phyloP scores from a whole-genome alignment of 2,113 vertebrate genomes.

The Bujurquina vittata region DNA sequence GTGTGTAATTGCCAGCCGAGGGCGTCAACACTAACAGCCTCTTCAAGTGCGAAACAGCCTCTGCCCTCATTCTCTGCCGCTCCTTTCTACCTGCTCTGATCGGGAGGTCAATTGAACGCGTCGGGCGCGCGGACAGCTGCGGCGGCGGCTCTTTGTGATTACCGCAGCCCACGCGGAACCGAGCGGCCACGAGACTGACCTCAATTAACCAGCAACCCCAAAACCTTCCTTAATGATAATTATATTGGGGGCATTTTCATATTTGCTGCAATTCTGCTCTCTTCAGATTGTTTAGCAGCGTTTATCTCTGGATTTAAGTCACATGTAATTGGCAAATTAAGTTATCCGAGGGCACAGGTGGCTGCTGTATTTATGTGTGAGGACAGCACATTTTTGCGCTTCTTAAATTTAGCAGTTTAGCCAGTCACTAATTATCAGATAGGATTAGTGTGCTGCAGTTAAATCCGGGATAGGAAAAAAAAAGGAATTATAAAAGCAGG shows the following conservation, averaged over 20 bases:
- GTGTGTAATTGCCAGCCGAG: conserved; percentile 96
- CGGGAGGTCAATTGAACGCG: conserved; percentile 57
- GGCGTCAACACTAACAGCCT: conserved; percentile 90
- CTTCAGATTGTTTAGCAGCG: conserved; percentile 71
- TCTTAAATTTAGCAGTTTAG: conserved; percentile 9
- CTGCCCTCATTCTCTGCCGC: conserved; percentile 1
- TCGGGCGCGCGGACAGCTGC: conserved; percentile 87
- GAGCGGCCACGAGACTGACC: conserved; percentile 78
- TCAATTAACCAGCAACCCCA: conserved; percentile 82
- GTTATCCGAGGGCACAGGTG: conserved; percentile 70
- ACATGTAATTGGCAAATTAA: conserved; percentile 83
- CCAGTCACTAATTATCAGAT: neutral
- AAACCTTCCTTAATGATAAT: conserved; percentile 84
- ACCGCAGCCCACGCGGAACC: neutral
- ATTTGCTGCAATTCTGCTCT: conserved; percentile 86
- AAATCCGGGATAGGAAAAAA: neutral
- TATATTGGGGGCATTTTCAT: conserved; percentile 88
- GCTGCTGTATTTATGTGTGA: conserved; percentile 42
- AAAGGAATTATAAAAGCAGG: neutral
- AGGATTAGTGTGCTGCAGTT: neutral
- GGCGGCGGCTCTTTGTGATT: conserved; percentile 76
- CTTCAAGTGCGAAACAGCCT: conserved; percentile 82
- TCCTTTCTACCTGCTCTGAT: conserved; percentile 85
- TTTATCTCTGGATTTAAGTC: conserved; percentile 85
- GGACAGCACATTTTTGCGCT: conserved; percentile 17